Base-by-base conservation (phyloP, 1,140 invertebrate species). In the Stratiolaelaps scimitus region DNA sequence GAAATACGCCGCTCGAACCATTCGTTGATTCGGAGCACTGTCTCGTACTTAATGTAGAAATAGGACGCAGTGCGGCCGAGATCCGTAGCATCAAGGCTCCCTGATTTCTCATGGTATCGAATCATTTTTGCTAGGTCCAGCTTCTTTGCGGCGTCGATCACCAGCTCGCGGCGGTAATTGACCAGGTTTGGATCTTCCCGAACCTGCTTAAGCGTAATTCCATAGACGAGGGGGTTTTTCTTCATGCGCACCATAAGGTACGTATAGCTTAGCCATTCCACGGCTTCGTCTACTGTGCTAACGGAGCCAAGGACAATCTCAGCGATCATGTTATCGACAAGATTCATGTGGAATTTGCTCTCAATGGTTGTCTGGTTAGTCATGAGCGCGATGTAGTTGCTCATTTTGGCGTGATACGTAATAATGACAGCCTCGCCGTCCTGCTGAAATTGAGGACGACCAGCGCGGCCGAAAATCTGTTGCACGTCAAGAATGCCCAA, bases 391-490 rank as follows among this genome's bases (percentile, higher is more conserved):
- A 99, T 78, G 77, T 98, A 99, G 75, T 97, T 90, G 1, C 85
- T 82, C 29, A 99, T 78, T 76, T 96, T 96, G 68, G 89, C 84
- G 73, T 95, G 88, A 0, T 84, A 80, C 0, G 95, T 98, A 28
- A 99, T 95, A 56, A 99, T 98, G 5, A 89, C 88, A 20, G 92
- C 96, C 66, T 95, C 87, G 20, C 96, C 91, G 15, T 28, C 47
- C 15, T 69, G 43, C 73, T 98, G 92, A 73, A 72, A 82, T 73
- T 83, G 82, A 0, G 95, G 95, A 30, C 84, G 81, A 44, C 96
- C 96, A 23, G 96, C 96, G 53, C 96, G 83, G 65, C 96, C 96
- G 79, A 99, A 99, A 69, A 99, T 99, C 83, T 99, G 96, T 67
- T 97, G 80, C 7, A 99, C 94, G 78, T 99, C 96, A 44, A 99